Percentiles rank a stretch among this genome's conserved stretches.
Conservation (phyloP, 2,797 vertebrate species). For the Chrysocyon brachyurus region DNA sequence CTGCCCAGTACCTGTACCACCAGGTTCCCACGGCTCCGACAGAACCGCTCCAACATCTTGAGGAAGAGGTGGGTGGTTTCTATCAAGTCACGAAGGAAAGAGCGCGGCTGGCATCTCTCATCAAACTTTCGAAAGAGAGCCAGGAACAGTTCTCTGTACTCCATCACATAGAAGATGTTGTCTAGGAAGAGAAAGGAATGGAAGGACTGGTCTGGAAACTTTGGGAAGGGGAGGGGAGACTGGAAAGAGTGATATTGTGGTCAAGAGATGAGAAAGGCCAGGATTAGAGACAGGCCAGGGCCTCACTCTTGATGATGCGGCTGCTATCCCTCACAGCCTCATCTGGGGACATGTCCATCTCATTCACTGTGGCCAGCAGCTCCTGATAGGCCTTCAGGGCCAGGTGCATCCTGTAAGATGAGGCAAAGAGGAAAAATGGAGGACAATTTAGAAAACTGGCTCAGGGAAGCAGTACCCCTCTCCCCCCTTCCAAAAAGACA, state of each 20-base stretch:
- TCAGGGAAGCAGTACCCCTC: neutral
- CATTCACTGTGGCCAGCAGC: conserved; percentile 94
- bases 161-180: conserved; percentile 99
- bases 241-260: neutral
- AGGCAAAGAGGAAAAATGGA: neutral
- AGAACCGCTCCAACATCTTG: conserved; percentile 96
- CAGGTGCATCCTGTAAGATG: conserved; percentile 95
- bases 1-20: conserved; percentile 93
- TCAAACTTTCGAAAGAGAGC: conserved; percentile 96
- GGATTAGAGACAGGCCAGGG: fast-evolving
- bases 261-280: neutral
- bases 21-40: conserved; percentile 91
- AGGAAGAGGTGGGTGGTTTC: conserved; percentile 98
- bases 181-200: conserved; percentile 85
- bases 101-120: conserved; percentile 93
- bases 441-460: neutral
- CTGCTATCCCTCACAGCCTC: conserved; percentile 94
- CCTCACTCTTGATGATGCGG: conserved; percentile 96
- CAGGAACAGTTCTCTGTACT: conserved; percentile 97
- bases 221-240: neutral
- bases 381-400: conserved; percentile 98
- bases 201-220: neutral
- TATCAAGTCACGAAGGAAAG: conserved; percentile 95
- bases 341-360: conserved; percentile 95
- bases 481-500: neutral